Percentiles rank a stretch among this genome's conserved stretches.
phyloP scores from a whole-genome alignment of 2,888 invertebrate genomes.

The Pseudococcus longispinus region DNA sequence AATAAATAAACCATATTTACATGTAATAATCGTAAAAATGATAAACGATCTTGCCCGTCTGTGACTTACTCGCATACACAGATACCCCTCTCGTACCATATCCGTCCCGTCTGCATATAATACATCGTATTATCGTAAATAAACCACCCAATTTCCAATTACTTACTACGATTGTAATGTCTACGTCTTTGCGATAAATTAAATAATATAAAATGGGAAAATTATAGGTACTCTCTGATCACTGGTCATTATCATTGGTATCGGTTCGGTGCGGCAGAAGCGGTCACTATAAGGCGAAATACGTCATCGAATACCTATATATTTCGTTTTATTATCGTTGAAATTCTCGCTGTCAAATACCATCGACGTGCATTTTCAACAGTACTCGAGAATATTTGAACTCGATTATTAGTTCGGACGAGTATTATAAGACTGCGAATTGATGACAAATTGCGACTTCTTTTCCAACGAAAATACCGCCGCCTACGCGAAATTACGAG shows the following conservation, averaged over 20 bases:
- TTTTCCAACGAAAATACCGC: not conserved
- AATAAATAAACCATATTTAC: slow-evolving; percentile 38
- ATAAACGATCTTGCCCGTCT: slow-evolving; percentile 34
- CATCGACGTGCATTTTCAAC: not conserved
- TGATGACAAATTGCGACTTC: not conserved
- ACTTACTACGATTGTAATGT: not conserved
- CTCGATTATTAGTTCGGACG: not conserved
- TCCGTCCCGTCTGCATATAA: not conserved
- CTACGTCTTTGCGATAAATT: not conserved
- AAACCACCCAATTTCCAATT: slow-evolving; percentile 11
- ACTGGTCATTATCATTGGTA: not conserved
- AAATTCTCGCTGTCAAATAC: not conserved
- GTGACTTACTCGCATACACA: not conserved
- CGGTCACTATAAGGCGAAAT: not conserved
- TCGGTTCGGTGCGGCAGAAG: not conserved
- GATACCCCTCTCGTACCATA: not conserved
- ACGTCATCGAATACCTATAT: not conserved
- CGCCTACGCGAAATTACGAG: not conserved
- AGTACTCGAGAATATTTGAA: not conserved
- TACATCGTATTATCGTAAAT: slow-evolving; percentile 9
- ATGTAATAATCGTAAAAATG: slow-evolving; percentile 44
- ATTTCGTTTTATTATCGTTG: not conserved
- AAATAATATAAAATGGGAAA: not conserved
- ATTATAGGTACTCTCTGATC: not conserved
- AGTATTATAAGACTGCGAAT: not conserved